Evolutionary conservation across 2,888 invertebrate species (phyloP), one percentile per base, ranked within the genome.

Genomic region (Heteromyza rotundicornis): DNA sequence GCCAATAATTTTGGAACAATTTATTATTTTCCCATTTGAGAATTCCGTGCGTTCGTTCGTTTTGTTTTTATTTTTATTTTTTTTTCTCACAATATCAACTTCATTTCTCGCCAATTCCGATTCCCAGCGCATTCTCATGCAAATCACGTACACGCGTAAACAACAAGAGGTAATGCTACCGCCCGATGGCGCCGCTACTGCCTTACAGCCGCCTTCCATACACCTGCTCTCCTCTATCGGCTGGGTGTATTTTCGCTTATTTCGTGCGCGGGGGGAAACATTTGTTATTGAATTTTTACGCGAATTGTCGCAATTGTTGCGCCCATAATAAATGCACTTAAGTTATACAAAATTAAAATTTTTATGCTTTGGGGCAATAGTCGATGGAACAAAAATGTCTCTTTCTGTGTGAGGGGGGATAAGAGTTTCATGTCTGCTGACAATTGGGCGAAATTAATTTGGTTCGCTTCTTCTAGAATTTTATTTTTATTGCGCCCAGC

Each of bases 1-100:
- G 73, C 74, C 74, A 74, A 74, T 74, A 75, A n/a, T 74, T 75
- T 74, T 69, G 72, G 71, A 70, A 68, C 74, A 76, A 75, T 75
- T 76, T 75, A 73, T 75, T 76, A 76, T 76, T 75, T 75, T 67
- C 67, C 67, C 75, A 75, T 75, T 75, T 75, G 75, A 68, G 70
- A 67, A 67, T 64, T 36, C n/a, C n/a, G n/a, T n/a, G n/a, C n/a
- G n/a, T n/a, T n/a, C 27, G 32, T 12, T 32, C 17, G 16, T 57
- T 57, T 49, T 49, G 19, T 35, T n/a, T 19, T 16, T 35, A 35
- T 49, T 49, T 57, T 49, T 12, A n/a, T 57, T 50, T 50, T 20
- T 57, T 49, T 10, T 44, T 14, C n/a, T 22, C 36, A 12, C 49
- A 19, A 17, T 32, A 12, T 32, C 32, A 12, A 32, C 32, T 32